Percentiles rank a stretch among this genome's conserved stretches.
Conservation (phyloP, 2,888 invertebrate genomes). For the Cephus nigrinus region DNA sequence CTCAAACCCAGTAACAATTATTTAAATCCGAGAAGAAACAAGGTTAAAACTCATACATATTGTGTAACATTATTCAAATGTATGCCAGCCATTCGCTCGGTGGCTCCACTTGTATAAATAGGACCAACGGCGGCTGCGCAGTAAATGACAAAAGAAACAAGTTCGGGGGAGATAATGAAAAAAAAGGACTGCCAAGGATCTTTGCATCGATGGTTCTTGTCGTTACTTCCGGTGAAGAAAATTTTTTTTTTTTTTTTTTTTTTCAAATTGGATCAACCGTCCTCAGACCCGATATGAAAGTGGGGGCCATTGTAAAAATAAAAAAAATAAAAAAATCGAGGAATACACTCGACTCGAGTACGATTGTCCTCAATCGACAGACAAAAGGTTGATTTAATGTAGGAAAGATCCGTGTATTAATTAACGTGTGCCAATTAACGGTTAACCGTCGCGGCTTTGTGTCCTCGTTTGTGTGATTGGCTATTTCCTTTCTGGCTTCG, state of each 20-base stretch:
- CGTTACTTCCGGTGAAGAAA: not conserved
- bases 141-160: not conserved
- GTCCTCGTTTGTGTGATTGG: slow-evolving; percentile 45
- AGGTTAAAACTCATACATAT: slow-evolving; percentile 7
- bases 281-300: not conserved
- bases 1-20: not conserved
- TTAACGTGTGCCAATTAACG: slow-evolving; percentile 49
- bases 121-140: not conserved
- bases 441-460: slow-evolving; percentile 39
- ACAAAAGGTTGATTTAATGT: slow-evolving; percentile 28
- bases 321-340: not conserved
- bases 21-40: slow-evolving; percentile 5
- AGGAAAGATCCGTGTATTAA: slow-evolving; percentile 44
- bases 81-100: not conserved
- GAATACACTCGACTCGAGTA: not conserved
- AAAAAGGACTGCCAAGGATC: not conserved
- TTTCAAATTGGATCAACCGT: not conserved
- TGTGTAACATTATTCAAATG: slow-evolving; percentile 7
- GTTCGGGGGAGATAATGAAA: not conserved
- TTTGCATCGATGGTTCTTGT: not conserved
- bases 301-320: not conserved
- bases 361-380: slow-evolving; percentile 29
- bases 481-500: slow-evolving; percentile 41
- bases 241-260: not conserved
- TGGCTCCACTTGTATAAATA: not conserved